Conservation (phyloP, 2,797 vertebrate species). For the Rhynchonycteris naso region DNA sequence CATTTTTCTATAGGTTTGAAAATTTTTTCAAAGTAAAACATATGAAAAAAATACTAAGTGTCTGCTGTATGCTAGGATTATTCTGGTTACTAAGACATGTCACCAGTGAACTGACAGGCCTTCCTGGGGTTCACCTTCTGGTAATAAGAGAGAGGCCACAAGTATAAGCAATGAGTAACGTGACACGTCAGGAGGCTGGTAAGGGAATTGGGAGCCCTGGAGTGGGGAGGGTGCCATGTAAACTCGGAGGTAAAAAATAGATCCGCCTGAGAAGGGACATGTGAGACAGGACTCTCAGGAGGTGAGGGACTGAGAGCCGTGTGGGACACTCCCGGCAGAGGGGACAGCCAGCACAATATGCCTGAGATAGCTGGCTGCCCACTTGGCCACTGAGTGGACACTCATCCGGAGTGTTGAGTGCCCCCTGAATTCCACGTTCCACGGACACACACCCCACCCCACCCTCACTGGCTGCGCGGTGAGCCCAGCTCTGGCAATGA, state of each 20-base stretch:
- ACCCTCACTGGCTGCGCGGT: too few relatives aligned
- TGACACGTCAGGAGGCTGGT: too few relatives aligned
- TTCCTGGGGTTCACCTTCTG: not conserved
- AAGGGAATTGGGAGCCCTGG: not conserved
- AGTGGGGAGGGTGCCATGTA: not conserved
- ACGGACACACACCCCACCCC: rapidly evolving
- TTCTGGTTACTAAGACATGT: not conserved
- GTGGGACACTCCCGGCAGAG: not conserved
- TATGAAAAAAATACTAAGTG: not conserved
- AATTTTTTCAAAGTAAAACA: not conserved
- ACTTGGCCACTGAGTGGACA: not conserved
- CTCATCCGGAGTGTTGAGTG: not conserved
- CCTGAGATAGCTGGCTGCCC: not conserved
- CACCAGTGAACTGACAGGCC: not conserved
- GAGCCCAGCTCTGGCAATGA: not conserved
- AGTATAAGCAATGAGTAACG: rapidly evolving
- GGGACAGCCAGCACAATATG: not conserved
- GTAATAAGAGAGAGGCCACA: not conserved
- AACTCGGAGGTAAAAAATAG: not conserved
- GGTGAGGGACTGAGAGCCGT: not conserved
- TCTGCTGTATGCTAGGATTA: not conserved
- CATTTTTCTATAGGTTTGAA: not conserved
- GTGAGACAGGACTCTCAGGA: not conserved
- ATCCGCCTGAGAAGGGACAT: not conserved
- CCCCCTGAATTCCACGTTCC: rapidly evolving